Evolutionary conservation across 2,797 vertebrate species (phyloP), one percentile per base, ranked within the genome.

Genomic region (Oryzias dopingdopingensis): DNA sequence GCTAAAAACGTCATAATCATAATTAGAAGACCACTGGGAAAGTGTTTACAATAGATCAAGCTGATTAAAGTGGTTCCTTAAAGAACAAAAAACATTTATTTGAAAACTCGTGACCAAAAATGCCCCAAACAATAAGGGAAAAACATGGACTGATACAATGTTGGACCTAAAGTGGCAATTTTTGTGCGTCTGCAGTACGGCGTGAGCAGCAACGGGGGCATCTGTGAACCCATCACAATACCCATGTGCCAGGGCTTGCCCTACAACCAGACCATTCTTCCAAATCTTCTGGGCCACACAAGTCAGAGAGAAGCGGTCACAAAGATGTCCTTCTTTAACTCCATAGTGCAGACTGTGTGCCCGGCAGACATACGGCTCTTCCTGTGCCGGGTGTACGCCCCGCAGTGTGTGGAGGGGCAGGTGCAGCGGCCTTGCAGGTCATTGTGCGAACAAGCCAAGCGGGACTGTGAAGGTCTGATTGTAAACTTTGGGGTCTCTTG

Each of bases 301-400:
- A 88, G 61, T 47, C 88, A 90, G 23, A 76, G 78, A 22, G 82
- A 88, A 0, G 84, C 86, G 0, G 54, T 72, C 0, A 13, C n/a
- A 0, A 81, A 79, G 66, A 88, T 88, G 85, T 83, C 83, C 49
- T 87, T 88, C 0, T 83, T 87, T 67, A 76, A 80, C 77, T 78
- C 82, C 0, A 60, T 90, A 1, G 77, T 76, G 47, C 58, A 86
- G 20, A 52, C 60, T 0, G 14, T 78, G 48, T 90, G 86, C 60
- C 51, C 67, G 0, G 56, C 37, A 16, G 82, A 88, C 64, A 82
- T 85, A 1, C 84, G 76, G 7, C 1, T 74, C 48, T 88, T 90
- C 56, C 46, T 90, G 44, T 90, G 88, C 2, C 64, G 62, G 5
- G 85, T 85, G 29, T 90, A 88, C 55, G 74, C 79, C 59, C 88